Evolutionary conservation across 2,797 vertebrate species (phyloP).

Genomic region (Cyprinodon diabolis): DNA sequence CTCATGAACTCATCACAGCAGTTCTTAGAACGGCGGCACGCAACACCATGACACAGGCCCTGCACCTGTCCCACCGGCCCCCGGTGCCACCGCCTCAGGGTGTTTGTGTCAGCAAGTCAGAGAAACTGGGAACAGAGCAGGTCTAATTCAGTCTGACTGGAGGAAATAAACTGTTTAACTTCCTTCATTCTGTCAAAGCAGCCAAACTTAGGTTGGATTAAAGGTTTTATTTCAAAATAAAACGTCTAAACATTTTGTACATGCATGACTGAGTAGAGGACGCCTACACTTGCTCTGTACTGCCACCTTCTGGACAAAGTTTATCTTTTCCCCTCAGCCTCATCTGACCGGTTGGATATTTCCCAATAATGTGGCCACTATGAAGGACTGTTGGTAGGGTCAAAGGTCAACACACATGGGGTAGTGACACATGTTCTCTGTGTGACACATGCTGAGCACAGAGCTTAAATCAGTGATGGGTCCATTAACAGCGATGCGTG

Average conservation of each 20-base stretch:
- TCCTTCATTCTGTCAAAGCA: background rate
- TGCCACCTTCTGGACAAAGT: background rate
- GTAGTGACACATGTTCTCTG: too few species aligned
- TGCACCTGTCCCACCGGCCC: background rate
- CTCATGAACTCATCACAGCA: conserved; percentile 55
- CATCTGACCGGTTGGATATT: too few species aligned
- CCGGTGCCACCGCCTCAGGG: background rate
- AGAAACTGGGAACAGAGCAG: background rate
- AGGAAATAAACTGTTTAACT: background rate
- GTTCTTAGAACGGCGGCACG: background rate
- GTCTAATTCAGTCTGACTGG: background rate
- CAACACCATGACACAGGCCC: background rate
- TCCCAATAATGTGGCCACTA: too few species aligned
- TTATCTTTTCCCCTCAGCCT: background rate
- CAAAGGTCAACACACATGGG: too few species aligned
- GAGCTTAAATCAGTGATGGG: too few species aligned
- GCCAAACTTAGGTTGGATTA: background rate
- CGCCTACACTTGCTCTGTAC: background rate
- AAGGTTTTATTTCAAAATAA: background rate
- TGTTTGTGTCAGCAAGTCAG: conserved; percentile 7
- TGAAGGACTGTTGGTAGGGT: too few species aligned
- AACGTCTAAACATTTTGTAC: background rate
- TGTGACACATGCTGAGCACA: too few species aligned
- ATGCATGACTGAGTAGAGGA: background rate
- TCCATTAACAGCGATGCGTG: too few species aligned